These are phyloP conservation scores for Enteromius paludinosus DNA, from an alignment of 2,797 vertebrate genomes.

Conservation along the genomic window DNA sequence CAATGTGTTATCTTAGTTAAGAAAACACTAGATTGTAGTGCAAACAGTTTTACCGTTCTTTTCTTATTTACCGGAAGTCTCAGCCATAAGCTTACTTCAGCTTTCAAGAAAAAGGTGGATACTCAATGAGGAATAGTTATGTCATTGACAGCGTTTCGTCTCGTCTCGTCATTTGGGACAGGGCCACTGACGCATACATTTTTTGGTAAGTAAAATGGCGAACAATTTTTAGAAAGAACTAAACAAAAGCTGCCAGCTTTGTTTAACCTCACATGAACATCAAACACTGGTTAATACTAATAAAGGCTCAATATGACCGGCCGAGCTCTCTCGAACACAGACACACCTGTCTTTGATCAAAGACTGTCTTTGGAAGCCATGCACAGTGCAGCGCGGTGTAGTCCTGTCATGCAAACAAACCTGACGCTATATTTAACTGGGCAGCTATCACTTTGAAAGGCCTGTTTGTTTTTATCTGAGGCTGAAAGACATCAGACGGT, in stretches of 20 bases:
- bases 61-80: too few relatives aligned
- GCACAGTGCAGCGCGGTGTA: neutral
- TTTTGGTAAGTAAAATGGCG: neutral
- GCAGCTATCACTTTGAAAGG: constrained; percentile 47
- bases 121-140: neutral
- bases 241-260: constrained; percentile 12
- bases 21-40: too few relatives aligned
- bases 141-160: neutral
- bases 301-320: constrained; percentile 6
- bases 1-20: too few relatives aligned
- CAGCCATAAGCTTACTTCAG: too few relatives aligned
- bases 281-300: constrained; percentile 38
- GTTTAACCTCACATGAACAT: constrained; percentile 34
- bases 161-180: neutral
- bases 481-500: constrained; percentile 32
- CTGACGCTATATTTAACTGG: constrained; percentile 48
- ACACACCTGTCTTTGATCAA: constrained; percentile 41
- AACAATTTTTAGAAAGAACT: neutral
- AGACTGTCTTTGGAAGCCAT: constrained; percentile 39
- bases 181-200: neutral
- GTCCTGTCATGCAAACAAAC: constrained; percentile 49
- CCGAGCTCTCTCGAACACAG: neutral
- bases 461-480: constrained; percentile 40
- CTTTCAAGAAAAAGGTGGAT: neutral
- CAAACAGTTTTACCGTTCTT: too few relatives aligned